Evolutionary conservation across 2,888 invertebrate species (phyloP).

Genomic region (Platycheirus rosarum): DNA sequence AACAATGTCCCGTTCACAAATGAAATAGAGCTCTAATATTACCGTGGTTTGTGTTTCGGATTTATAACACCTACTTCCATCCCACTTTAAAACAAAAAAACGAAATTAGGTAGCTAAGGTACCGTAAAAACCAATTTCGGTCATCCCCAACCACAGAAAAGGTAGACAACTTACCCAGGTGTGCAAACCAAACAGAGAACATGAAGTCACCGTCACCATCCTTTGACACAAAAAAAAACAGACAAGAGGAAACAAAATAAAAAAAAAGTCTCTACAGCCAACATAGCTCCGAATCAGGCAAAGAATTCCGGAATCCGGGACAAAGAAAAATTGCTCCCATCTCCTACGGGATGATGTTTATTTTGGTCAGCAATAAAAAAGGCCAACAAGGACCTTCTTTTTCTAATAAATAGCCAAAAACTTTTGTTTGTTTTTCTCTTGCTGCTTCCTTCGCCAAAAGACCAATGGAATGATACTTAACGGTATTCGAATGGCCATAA

Average conservation of each 20-base stretch:
- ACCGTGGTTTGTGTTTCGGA: too few species aligned
- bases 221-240: conserved; percentile 8
- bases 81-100: too few species aligned
- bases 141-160: conserved; percentile 16
- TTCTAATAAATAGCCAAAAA: conserved; percentile 29
- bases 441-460: conserved; percentile 4
- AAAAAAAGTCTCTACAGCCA: background rate
- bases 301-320: background rate
- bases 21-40: too few species aligned
- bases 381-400: conserved; percentile 11
- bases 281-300: background rate
- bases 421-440: conserved; percentile 18
- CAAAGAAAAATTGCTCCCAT: conserved; percentile 16
- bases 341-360: conserved; percentile 7
- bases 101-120: too few species aligned
- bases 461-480: conserved; percentile 12
- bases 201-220: conserved; percentile 11
- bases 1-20: too few species aligned
- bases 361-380: conserved; percentile 6
- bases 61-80: too few species aligned
- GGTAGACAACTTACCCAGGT: conserved; percentile 22
- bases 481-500: conserved; percentile 18
- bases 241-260: background rate
- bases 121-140: conserved; percentile 23
- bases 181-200: conserved; percentile 23